phyloP scores from a whole-genome alignment of 2,113 vertebrate species.

The Heteronetta atricapilla region DNA sequence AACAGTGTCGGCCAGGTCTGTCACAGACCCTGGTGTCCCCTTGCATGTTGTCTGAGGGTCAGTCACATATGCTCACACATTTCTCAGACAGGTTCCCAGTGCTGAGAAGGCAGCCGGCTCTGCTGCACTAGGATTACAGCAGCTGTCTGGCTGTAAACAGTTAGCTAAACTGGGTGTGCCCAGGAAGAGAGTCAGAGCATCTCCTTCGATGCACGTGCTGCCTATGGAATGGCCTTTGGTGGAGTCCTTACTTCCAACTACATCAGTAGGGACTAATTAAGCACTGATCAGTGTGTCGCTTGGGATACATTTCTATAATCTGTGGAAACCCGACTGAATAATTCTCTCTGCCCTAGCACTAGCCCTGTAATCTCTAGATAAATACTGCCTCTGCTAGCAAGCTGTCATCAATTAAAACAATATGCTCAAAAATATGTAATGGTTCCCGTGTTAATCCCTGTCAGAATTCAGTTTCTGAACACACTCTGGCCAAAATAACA shows the following conservation, averaged over 20 bases:
- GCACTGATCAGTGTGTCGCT: background rate
- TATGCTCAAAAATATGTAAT: background rate
- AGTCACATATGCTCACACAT: fast-evolving
- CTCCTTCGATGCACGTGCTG: background rate
- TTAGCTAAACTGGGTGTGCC: background rate
- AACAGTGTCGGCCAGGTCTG: background rate
- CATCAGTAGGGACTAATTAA: background rate
- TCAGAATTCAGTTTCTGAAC: constrained; percentile 20
- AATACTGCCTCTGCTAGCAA: constrained; percentile 7
- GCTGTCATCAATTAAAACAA: constrained; percentile 12
- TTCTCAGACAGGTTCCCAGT: background rate
- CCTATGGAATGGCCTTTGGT: background rate
- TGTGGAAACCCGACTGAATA: background rate
- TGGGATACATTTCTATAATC: background rate
- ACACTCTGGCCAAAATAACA: background rate
- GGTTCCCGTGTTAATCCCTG: constrained; percentile 3
- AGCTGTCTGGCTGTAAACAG: background rate
- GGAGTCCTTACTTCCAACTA: background rate
- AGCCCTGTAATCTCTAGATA: background rate
- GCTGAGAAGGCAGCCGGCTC: background rate
- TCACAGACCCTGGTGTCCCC: no score
- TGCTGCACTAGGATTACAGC: background rate
- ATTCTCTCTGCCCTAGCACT: background rate
- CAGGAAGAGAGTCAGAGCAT: background rate
- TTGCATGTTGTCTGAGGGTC: background rate